phyloP scores from a whole-genome alignment of 2,797 vertebrate species.

The Pteronotus mesoamericanus region DNA sequence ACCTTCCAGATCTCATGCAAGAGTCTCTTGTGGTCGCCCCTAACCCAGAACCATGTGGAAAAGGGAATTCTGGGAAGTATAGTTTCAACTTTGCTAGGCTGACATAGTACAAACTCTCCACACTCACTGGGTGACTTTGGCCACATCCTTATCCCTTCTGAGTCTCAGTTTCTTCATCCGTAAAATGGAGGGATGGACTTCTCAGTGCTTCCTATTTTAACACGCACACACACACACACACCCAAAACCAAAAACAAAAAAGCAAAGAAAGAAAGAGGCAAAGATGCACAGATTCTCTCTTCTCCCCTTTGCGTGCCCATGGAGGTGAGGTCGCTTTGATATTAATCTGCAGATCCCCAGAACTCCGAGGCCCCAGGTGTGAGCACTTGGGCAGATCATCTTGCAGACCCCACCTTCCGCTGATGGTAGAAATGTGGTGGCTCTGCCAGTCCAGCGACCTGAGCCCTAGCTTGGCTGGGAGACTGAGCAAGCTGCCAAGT shows the following conservation, averaged over 20 bases:
- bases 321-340: not conserved
- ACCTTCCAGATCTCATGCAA: not conserved
- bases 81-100: not conserved
- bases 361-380: not conserved
- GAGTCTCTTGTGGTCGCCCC: not conserved
- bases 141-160: not conserved
- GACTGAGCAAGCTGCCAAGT: not conserved
- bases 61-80: not conserved
- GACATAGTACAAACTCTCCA: fast-evolving
- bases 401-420: not conserved
- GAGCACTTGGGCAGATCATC: not conserved
- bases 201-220: not conserved
- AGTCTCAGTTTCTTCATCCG: not conserved
- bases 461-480: not conserved
- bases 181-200: not conserved
- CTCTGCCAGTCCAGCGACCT: not conserved
- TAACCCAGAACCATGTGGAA: not conserved
- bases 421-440: not conserved
- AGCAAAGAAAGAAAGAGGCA: not conserved
- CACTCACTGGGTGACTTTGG: not conserved
- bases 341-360: not conserved
- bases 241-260: not conserved
- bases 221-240: not conserved
- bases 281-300: not conserved
- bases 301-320: not conserved